Evolutionary conservation across 2,888 invertebrate species (phyloP), one percentile per base, ranked within the genome.

Genomic region (Willowsia nigromaculata): DNA sequence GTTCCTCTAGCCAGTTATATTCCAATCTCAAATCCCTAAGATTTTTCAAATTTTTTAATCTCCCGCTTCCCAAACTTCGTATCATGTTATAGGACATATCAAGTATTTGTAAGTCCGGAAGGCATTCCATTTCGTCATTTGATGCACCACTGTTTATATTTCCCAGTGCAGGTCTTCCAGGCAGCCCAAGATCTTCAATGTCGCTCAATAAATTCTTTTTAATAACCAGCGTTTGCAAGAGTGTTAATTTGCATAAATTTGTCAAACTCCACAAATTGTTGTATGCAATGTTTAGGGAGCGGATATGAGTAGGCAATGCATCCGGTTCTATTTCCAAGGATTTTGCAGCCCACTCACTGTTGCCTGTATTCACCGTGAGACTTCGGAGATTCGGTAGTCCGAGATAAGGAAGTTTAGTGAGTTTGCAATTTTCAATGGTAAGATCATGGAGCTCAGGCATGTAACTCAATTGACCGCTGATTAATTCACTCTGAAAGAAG

Each of bases 231-330:
- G 95, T 95, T 91, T 95, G 95, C 89, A 97, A 95, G 93, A 95
- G 95, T 15, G 89, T 43, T 83, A 97, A 94, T 43, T 96, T 96
- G 93, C 97, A 97, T 93, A 97, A 96, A 92, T 96, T 96, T 65
- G 97, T 97, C 93, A 98, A 94, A 91, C 96, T 96, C 93, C 96
- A 95, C 92, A 98, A 95, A 94, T 97, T 97, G 94, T 97, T 98
- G 94, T 96, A 96, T 93, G 96, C 96, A 94, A 98, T 95, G 94
- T 97, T 96, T 93, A 98, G 94, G 88, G 95, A 95, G 94, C 96
- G 96, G 80, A 98, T 95, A 94, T 97, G 97, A 93, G 96, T 95
- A 90, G 96, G 95, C 93, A 98, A 96, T 91, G 96, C 96, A 93
- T 96, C 96, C 59, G 96, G 95, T 93, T 96, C 96, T 90, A 97